Base-by-base conservation (phyloP, 2,797 vertebrate species). In the Perodicticus potto region DNA sequence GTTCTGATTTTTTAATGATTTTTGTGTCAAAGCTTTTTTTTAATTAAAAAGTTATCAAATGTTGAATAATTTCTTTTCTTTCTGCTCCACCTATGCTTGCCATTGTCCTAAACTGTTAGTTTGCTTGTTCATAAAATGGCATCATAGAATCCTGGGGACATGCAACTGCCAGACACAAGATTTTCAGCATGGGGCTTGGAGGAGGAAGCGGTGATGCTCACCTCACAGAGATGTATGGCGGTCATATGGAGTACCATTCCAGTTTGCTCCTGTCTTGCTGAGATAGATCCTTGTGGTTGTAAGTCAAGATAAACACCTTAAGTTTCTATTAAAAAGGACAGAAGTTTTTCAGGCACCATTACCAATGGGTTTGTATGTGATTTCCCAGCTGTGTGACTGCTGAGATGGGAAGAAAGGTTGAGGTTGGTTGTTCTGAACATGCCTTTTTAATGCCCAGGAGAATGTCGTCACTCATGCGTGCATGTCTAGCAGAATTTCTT, bases 31-130 rank as follows among this genome's bases (percentile, higher is more conserved):
- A 20, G 2, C 2, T 85, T 34, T 92, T 88, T 85, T 78, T 34
- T 19, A 3, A n/a, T 67, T 61, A 20, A 69, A 59, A 77, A 53
- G 13, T 87, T 69, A 89, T 57, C 27, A 85, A 61, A 43, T 7
- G 77, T 19, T 65, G 14, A 6, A 3, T n/a, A n/a, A 73, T 89
- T 74, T 78, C 0, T 82, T 93, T 86, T 69, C 45, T 87, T 95
- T 76, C 6, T 76, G 29, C 4, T 37, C 83, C 84, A 14, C 11
- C 37, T 7, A 19, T 25, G 6, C 11, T 86, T 84, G 10, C 8
- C 17, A 72, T 13, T 82, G 49, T 1, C 3, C 22, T 93, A 70
- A 73, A 81, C 0, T 29, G 3, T 61, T 55, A 37, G 1, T 34
- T 27, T 70, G 20, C 11, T 17, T 92, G 3, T 72, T 29, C 5